Base-by-base conservation (phyloP, 2,888 invertebrate genomes). In the Keiferia lycopersicella region DNA sequence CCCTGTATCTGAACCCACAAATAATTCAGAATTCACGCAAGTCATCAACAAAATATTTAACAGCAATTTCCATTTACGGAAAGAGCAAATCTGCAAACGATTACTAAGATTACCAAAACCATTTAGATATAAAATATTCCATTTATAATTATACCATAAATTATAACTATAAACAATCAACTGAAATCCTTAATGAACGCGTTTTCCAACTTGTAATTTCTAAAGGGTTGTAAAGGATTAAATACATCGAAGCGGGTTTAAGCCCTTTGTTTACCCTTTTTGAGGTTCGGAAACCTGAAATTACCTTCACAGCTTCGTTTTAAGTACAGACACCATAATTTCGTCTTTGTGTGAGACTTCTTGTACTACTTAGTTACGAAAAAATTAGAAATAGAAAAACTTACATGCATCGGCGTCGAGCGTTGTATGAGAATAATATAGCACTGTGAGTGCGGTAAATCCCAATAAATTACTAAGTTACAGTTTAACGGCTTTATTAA, bases 201-300 rank as follows among this genome's bases (percentile, higher is more conserved):
- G 56, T 56, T 56, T 56, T 34, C 56, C 56, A 16, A 56, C 34
- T 56, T 56, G 56, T 56, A 34, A 56, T 56, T 56, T 56, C 56
- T 56, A 56, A 56, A 56, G 30, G 56, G 56, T 26, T 56, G 56
- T 56, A 16, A 56, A 34, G 56, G 61, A 61, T 61, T 61, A 61
- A 50, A 50, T 34, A 61, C 61, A 50, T 34, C 61, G 61, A 50
- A 61, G 34, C 50, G 48, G 45, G 26, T 34, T 16, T 50, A 50
- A 48, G 61, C 61, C 39, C 51, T 39, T 45, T 64, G 60, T 61
- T 61, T 64, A 64, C 64, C 53, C 61, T 61, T 64, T 64, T 64
- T 61, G 56, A 45, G 45, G 61, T 61, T 59, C 48, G 41, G 50
- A 57, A 59, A 60, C 39, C 53, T 34, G 18, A 64, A 61, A 53